Percentiles rank a stretch among this genome's conserved stretches.
phyloP scores from a whole-genome alignment of 2,797 vertebrate genomes.

The Fratercula arctica region DNA sequence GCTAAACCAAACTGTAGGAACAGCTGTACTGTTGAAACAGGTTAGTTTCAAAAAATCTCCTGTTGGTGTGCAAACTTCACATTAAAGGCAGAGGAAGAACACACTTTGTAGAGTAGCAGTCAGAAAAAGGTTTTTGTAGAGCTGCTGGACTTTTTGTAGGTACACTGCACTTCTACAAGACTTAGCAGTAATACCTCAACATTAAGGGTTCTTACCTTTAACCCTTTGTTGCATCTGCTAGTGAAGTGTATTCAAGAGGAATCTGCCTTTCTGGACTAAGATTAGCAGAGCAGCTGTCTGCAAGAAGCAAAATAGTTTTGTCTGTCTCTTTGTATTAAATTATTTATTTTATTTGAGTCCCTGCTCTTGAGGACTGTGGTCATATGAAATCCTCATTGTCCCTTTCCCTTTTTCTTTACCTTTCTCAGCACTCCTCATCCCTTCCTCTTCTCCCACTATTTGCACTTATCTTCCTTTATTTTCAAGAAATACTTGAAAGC shows the following conservation, averaged over 20 bases:
- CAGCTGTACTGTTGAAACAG: background rate
- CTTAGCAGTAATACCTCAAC: background rate
- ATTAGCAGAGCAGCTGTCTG: background rate
- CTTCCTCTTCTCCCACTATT: background rate
- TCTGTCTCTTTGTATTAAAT: background rate
- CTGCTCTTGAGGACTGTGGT: background rate
- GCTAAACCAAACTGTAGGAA: background rate
- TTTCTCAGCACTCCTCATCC: background rate
- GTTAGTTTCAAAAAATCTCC: background rate
- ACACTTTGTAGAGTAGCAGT: background rate
- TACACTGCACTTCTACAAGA: background rate
- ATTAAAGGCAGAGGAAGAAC: background rate
- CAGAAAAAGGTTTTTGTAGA: background rate
- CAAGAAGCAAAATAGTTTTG: background rate
- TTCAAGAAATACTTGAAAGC: background rate
- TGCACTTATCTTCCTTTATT: background rate
- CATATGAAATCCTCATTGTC: background rate
- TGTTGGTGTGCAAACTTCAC: background rate
- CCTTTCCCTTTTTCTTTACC: background rate
- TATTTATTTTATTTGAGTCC: background rate
- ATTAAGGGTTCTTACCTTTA: background rate
- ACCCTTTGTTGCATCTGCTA: background rate
- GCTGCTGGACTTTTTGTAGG: background rate
- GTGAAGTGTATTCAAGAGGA: background rate
- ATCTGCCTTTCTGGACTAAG: background rate